A percentile compares a stretch with the other conserved stretches of the same genome.
Evolutionary conservation across 2,888 invertebrate genomes (phyloP).

Genomic region (Syritta pipiens): DNA sequence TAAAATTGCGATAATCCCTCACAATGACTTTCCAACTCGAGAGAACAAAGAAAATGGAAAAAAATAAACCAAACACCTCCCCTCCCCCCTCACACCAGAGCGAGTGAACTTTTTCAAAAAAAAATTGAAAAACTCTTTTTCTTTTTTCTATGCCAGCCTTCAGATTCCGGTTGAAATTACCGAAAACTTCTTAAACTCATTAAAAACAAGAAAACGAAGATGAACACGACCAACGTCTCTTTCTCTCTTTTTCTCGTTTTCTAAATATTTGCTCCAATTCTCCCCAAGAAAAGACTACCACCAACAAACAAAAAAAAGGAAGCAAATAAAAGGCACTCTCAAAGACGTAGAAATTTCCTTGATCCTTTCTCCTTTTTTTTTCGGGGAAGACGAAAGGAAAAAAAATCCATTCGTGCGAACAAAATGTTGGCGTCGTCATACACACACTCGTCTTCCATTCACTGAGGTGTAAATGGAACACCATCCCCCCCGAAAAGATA

Average conservation of each 20-base stretch:
- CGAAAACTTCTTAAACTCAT: slow-evolving; percentile 51
- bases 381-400: not conserved
- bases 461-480: slow-evolving; percentile 50
- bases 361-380: not conserved
- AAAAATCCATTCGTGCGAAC: slow-evolving; percentile 32
- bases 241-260: slow-evolving; percentile 11
- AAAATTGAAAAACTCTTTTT: not conserved
- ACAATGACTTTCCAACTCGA: slow-evolving; percentile 45
- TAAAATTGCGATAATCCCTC: slow-evolving; percentile 43
- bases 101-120: not conserved
- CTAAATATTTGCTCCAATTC: slow-evolving; percentile 59
- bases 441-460: slow-evolving; percentile 46
- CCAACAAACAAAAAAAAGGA: not conserved
- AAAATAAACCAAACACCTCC: not conserved
- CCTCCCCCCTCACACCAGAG: too few relatives aligned
- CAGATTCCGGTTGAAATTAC: slow-evolving; percentile 35
- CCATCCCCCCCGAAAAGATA: slow-evolving; percentile 8
- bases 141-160: not conserved
- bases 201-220: slow-evolving; percentile 44
- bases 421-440: slow-evolving; percentile 54
- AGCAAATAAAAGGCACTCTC: slow-evolving; percentile 7
- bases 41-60: slow-evolving; percentile 13
- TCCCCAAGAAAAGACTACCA: slow-evolving; percentile 31
- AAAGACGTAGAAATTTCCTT: slow-evolving; percentile 15
- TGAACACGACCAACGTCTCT: too few relatives aligned